These are phyloP conservation scores for Apodemus sylvaticus DNA, from an alignment of 2,113 vertebrate species.

Conservation along the genomic window DNA sequence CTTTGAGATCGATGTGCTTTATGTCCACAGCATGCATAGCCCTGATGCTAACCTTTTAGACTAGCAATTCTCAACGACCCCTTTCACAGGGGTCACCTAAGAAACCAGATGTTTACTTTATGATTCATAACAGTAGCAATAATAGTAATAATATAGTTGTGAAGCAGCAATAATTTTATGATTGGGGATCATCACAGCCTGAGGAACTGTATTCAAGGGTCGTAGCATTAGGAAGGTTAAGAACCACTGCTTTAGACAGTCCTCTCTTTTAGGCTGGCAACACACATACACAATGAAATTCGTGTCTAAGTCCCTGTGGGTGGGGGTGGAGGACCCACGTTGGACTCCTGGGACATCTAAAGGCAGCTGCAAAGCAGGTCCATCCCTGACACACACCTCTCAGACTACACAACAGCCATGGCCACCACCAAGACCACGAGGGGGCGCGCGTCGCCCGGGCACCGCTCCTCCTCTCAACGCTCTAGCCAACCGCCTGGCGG, in stretches of 20 bases:
- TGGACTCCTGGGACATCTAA: not conserved
- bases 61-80: not conserved
- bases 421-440: not conserved
- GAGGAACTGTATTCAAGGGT: not conserved
- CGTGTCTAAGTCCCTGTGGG: not conserved
- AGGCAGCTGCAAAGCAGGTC: accelerated
- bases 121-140: not conserved
- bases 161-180: not conserved
- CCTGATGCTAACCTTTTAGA: not conserved
- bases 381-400: not conserved
- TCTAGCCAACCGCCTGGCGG: not conserved
- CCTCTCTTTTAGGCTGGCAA: not conserved
- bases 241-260: not conserved
- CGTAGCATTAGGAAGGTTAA: not conserved
- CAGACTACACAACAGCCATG: not conserved
- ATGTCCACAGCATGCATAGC: not conserved
- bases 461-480: not conserved
- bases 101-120: not conserved
- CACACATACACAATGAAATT: not conserved
- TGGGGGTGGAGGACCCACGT: not conserved
- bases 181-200: not conserved
- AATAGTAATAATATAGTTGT: not conserved
- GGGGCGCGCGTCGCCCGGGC: not conserved
- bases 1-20: not conserved
- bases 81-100: not conserved